These are phyloP conservation scores for Orius insidiosus DNA, from an alignment of 1,140 invertebrate species.

Conservation along the genomic window DNA sequence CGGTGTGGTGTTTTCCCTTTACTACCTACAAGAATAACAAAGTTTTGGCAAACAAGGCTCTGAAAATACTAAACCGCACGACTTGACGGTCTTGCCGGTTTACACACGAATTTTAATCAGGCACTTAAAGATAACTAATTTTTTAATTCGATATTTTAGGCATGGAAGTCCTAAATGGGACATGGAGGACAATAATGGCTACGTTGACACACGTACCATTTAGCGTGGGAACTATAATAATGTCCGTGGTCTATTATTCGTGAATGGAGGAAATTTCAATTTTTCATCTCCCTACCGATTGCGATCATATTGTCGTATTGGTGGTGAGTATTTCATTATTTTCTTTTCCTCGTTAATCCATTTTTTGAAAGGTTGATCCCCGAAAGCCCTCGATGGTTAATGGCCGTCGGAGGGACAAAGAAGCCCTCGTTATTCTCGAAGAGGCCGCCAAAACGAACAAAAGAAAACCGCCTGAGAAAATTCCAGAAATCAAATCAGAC, in stretches of 20 bases:
- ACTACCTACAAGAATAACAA: too few species aligned
- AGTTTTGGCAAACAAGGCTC: too few species aligned
- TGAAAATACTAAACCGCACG: too few species aligned
- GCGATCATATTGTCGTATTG: conserved; percentile 51
- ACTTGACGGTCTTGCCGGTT: neutral
- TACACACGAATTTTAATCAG: neutral
- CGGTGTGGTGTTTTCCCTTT: too few species aligned
- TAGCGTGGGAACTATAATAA: conserved; percentile 45
- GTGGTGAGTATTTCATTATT: conserved; percentile 26
- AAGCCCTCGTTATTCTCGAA: conserved; percentile 47
- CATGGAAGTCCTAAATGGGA: conserved; percentile 24
- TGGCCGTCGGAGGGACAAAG: conserved; percentile 44
- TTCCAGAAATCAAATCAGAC: conserved; percentile 6
- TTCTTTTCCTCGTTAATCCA: neutral
- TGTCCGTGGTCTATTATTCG: conserved; percentile 42
- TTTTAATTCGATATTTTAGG: conserved; percentile 16
- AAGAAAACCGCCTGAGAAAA: conserved; percentile 19
- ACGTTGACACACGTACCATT: conserved; percentile 44
- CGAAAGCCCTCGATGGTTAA: conserved; percentile 69
- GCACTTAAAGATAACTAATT: neutral
- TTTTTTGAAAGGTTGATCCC: conserved; percentile 36
- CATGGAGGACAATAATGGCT: conserved; percentile 41
- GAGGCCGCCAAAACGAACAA: conserved; percentile 43
- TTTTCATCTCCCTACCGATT: conserved; percentile 54
- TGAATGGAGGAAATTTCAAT: conserved; percentile 53